A percentile compares a stretch with the other conserved stretches of the same genome.
These are phyloP conservation scores for Stegodyphus dumicola DNA, from an alignment of 1,140 invertebrate genomes.

Conservation along the genomic window DNA sequence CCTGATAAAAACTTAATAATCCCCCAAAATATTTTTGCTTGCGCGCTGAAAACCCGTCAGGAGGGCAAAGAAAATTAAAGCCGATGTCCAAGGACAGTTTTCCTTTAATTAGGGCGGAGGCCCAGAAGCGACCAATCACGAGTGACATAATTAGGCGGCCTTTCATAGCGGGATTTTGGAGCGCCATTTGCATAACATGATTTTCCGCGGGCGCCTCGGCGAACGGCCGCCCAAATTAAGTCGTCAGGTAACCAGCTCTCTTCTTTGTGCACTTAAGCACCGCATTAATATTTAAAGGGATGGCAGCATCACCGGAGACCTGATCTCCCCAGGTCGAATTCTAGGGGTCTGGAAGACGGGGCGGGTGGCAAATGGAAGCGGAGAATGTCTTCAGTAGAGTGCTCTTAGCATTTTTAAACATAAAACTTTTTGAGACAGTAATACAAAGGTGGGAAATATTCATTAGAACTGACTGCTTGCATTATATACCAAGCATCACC, in stretches of 20 bases:
- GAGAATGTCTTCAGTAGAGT: no score
- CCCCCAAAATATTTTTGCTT: conserved; percentile 17
- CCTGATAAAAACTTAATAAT: conserved; percentile 57
- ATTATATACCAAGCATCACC: no score
- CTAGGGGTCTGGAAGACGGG: no score
- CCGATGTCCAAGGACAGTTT: conserved; percentile 20
- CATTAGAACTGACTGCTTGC: no score
- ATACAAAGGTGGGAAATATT: no score
- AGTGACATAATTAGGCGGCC: conserved; percentile 57
- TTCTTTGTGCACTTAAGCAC: conserved; percentile 47
- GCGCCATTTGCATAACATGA: conserved; percentile 55
- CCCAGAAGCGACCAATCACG: conserved; percentile 45
- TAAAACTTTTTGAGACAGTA: no score
- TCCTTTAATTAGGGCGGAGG: conserved; percentile 49
- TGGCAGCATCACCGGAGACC: no score
- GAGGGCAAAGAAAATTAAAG: conserved; percentile 28
- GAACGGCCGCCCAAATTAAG: conserved; percentile 54
- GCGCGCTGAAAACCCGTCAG: neutral
- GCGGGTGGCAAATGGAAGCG: no score
- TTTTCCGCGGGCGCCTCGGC: conserved; percentile 12
- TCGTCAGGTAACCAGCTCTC: conserved; percentile 41
- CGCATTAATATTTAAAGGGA: conserved; percentile 37
- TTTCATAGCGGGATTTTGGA: conserved; percentile 38
- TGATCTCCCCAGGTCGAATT: no score
- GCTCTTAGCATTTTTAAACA: no score